phyloP scores from a whole-genome alignment of 1,140 invertebrate genomes.

The Hypsibius dujardini region DNA sequence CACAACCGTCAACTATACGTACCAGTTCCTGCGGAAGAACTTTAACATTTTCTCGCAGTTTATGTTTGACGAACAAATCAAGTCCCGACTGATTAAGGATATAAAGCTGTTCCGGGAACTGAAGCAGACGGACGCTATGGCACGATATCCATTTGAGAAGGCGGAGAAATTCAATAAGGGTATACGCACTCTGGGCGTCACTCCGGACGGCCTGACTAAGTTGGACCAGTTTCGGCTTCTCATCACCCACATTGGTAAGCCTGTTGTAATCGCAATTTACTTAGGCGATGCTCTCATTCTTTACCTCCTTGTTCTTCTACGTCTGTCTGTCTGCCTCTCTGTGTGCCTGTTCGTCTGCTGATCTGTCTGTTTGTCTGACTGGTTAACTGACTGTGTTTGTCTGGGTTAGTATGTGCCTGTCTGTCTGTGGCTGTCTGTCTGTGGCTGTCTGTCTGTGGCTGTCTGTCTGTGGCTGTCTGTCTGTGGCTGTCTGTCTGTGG shows the following conservation, averaged over 20 bases:
- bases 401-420: too few relatives aligned
- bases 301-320: too few relatives aligned
- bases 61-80: constrained; percentile 93
- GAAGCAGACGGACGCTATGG: constrained; percentile 38
- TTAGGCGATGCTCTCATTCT: too few relatives aligned
- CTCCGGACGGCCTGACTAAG: constrained; percentile 55
- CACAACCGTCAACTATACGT: constrained; percentile 87
- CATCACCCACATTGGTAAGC: constrained; percentile 70
- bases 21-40: constrained; percentile 84
- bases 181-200: constrained; percentile 69
- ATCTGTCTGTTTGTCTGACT: too few relatives aligned
- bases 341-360: too few relatives aligned
- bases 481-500: too few relatives aligned
- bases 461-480: too few relatives aligned
- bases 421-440: too few relatives aligned
- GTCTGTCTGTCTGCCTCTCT: too few relatives aligned
- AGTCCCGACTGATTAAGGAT: constrained; percentile 79
- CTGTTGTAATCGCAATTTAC: not conserved
- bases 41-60: constrained; percentile 91
- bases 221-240: constrained; percentile 79
- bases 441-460: too few relatives aligned
- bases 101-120: constrained; percentile 49
- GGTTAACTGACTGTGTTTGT: too few relatives aligned
- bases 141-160: constrained; percentile 58
- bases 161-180: constrained; percentile 86